Conservation (phyloP, 2,113 vertebrate genomes). For the Microcebus lehilahytsara region DNA sequence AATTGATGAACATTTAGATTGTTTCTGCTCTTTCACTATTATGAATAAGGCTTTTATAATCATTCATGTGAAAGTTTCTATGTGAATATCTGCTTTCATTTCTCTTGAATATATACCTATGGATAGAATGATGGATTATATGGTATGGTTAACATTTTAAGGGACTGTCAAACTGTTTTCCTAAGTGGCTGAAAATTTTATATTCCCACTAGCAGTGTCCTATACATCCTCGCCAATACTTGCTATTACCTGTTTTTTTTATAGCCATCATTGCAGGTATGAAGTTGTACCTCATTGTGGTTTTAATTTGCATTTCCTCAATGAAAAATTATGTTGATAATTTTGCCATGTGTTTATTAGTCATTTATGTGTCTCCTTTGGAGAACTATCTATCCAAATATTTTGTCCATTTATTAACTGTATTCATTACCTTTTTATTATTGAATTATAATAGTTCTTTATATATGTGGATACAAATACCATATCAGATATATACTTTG, state of each 20-base stretch:
- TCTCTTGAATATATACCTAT: not conserved
- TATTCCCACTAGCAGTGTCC: not conserved
- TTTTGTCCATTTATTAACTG: not conserved
- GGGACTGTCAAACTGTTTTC: not conserved
- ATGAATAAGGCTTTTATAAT: not conserved
- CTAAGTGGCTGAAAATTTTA: not conserved
- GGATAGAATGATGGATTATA: not conserved
- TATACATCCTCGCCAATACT: not conserved
- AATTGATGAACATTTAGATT: not conserved
- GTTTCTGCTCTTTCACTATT: not conserved
- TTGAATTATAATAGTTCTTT: not conserved
- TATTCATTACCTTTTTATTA: not conserved
- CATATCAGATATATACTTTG: not conserved
- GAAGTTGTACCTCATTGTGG: not conserved
- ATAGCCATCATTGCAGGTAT: not conserved
- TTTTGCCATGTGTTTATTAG: not conserved
- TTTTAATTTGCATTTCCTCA: not conserved
- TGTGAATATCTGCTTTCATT: not conserved
- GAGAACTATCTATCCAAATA: not conserved
- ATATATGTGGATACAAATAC: not conserved
- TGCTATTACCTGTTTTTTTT: not conserved
- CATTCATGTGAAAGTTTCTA: not conserved
- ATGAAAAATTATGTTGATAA: not conserved
- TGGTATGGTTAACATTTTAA: not conserved
- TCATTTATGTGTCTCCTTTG: not conserved